Conservation (phyloP, 2,113 vertebrate species). For the Sclerurus mexicanus region DNA sequence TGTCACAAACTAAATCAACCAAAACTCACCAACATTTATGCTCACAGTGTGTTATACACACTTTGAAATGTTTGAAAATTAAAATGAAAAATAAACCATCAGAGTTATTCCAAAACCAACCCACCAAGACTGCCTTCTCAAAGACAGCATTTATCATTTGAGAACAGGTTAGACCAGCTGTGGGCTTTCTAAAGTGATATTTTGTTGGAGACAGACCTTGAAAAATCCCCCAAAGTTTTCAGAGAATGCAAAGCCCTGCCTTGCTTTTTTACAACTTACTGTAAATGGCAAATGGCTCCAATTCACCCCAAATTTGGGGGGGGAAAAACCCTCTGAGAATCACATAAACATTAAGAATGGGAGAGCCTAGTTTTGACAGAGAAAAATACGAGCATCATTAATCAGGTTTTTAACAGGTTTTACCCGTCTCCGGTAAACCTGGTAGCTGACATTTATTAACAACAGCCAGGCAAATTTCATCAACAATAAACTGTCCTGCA, state of each 20-base stretch:
- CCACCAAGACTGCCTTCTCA: not conserved
- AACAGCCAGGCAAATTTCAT: not conserved
- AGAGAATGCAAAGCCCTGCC: not conserved
- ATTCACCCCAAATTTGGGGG: not conserved
- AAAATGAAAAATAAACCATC: not conserved
- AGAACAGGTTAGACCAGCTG: not conserved
- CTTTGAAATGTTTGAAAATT: not conserved
- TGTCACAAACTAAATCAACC: not conserved
- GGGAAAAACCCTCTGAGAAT: not conserved
- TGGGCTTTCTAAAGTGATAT: not conserved
- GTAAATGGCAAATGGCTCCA: not conserved
- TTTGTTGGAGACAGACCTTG: not conserved
- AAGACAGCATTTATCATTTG: not conserved
- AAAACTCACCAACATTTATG: not conserved
- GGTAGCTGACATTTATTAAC: not conserved
- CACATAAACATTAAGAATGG: not conserved
- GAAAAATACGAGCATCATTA: not conserved
- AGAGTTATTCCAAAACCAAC: not conserved
- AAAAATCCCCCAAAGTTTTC: not conserved
- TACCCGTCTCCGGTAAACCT: not conserved
- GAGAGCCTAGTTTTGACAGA: not conserved
- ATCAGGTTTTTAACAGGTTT: not conserved
- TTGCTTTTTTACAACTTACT: not conserved
- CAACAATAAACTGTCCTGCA: not conserved
- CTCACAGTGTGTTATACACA: not conserved